Conservation (phyloP, 2,797 vertebrate species). For the Bradypodion ventrale region DNA sequence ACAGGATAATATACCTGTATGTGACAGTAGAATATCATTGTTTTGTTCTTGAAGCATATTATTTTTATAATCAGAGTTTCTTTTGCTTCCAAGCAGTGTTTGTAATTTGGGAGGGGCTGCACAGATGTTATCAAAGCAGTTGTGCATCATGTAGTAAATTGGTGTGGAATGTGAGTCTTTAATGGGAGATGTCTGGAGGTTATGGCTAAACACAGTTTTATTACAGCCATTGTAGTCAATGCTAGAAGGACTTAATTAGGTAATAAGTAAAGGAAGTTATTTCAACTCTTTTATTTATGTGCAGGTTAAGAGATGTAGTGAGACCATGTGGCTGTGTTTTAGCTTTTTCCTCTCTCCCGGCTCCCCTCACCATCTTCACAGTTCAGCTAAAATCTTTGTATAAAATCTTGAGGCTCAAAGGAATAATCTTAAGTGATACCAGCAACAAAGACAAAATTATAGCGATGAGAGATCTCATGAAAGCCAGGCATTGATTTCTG, state of each 20-base stretch:
- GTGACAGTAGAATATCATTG: not conserved
- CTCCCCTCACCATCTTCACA: slow-evolving; percentile 57
- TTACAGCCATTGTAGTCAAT: slow-evolving; percentile 67
- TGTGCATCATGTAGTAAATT: slow-evolving; percentile 43
- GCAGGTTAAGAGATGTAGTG: slow-evolving; percentile 70
- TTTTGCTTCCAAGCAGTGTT: not conserved
- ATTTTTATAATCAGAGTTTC: slow-evolving; percentile 14
- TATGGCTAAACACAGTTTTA: slow-evolving; percentile 72
- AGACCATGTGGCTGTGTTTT: slow-evolving; percentile 72
- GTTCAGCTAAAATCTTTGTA: slow-evolving; percentile 72
- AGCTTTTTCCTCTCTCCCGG: slow-evolving; percentile 58
- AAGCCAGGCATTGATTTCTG: slow-evolving; percentile 70
- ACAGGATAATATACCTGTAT: no score
- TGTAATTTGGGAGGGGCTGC: slow-evolving; percentile 11
- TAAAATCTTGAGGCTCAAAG: slow-evolving; percentile 70
- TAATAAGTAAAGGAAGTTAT: slow-evolving; percentile 74
- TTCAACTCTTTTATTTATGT: slow-evolving; percentile 68
- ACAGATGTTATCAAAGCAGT: slow-evolving; percentile 23
- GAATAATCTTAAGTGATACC: slow-evolving; percentile 68
- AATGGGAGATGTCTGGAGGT: slow-evolving; percentile 67
- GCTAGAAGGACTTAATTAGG: slow-evolving; percentile 71
- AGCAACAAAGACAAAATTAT: slow-evolving; percentile 73
- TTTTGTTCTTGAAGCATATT: slow-evolving; percentile 17
- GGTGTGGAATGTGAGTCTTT: slow-evolving; percentile 51
- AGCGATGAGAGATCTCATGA: slow-evolving; percentile 70